A percentile compares a stretch with the other conserved stretches of the same genome.
Evolutionary conservation across 1,140 invertebrate genomes (phyloP).

Genomic region (Diprion similis): DNA sequence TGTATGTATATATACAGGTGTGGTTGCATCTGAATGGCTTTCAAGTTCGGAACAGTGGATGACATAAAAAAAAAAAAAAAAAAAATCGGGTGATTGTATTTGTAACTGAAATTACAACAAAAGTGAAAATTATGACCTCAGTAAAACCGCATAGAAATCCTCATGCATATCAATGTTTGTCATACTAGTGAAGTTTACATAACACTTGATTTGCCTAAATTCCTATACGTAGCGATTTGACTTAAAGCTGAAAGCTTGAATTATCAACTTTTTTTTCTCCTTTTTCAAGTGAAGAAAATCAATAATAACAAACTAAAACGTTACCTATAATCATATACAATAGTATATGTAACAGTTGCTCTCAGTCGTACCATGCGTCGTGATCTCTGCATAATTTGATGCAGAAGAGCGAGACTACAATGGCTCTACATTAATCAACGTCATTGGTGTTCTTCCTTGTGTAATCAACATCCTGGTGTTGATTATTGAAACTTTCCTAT

Average conservation of each 20-base stretch:
- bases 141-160: slow-evolving; percentile 17
- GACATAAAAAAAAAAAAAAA: not conserved
- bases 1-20: too few species aligned
- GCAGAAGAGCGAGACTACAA: slow-evolving; percentile 38
- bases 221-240: slow-evolving; percentile 36
- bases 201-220: slow-evolving; percentile 28
- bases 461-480: slow-evolving; percentile 55
- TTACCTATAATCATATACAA: slow-evolving; percentile 58
- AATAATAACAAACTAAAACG: slow-evolving; percentile 41
- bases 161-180: slow-evolving; percentile 16
- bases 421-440: slow-evolving; percentile 59
- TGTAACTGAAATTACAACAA: slow-evolving; percentile 19
- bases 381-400: slow-evolving; percentile 30
- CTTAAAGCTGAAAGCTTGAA: slow-evolving; percentile 51
- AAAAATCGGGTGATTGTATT: too few species aligned
- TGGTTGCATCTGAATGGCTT: too few species aligned
- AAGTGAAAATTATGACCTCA: slow-evolving; percentile 10
- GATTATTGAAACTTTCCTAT: slow-evolving; percentile 56
- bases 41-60: not conserved
- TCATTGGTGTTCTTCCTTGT: slow-evolving; percentile 64
- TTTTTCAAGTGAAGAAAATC: not conserved
- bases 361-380: slow-evolving; percentile 53
- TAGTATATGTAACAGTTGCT: slow-evolving; percentile 61
- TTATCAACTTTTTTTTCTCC: slow-evolving; percentile 44
- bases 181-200: slow-evolving; percentile 12